These are phyloP conservation scores for Pristionchus exspectatus DNA, from an alignment of 2,888 invertebrate species.

Conservation along the genomic window DNA sequence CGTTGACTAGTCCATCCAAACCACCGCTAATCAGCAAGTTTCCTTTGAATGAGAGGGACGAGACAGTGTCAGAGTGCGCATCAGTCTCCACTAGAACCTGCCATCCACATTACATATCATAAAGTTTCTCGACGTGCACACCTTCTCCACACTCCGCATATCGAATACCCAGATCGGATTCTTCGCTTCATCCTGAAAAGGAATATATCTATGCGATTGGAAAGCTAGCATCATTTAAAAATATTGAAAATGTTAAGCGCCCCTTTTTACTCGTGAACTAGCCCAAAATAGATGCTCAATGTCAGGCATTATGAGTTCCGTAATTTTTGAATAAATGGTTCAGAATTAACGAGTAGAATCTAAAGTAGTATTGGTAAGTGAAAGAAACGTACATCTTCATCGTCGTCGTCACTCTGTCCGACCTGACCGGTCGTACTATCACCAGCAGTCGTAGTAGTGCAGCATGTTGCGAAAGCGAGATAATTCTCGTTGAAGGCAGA, in stretches of 20 bases:
- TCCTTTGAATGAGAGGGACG: conserved; percentile 9
- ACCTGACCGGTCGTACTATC: neutral
- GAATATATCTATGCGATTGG: too few relatives aligned
- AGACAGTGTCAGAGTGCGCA: conserved; percentile 31
- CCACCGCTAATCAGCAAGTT: conserved; percentile 30
- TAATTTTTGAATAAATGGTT: neutral
- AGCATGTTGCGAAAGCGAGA: conserved; percentile 20
- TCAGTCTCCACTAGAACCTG: conserved; percentile 27
- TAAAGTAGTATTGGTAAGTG: neutral
- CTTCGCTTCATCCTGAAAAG: neutral
- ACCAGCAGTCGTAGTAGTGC: neutral
- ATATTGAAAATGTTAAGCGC: too few relatives aligned
- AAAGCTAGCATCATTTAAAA: too few relatives aligned
- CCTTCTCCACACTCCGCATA: conserved; percentile 33
- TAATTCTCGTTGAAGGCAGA: conserved; percentile 38
- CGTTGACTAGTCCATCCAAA: conserved; percentile 40
- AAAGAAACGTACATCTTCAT: conserved; percentile 6
- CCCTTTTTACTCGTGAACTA: too few relatives aligned
- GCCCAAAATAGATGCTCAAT: too few relatives aligned
- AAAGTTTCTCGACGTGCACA: neutral
- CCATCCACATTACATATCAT: neutral
- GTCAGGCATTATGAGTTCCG: too few relatives aligned
- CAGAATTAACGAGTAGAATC: neutral
- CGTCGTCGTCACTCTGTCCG: neutral
- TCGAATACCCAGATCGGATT: conserved; percentile 41